These are phyloP conservation scores for Hyphantria cunea DNA, from an alignment of 1,140 invertebrate species.

Conservation along the genomic window DNA sequence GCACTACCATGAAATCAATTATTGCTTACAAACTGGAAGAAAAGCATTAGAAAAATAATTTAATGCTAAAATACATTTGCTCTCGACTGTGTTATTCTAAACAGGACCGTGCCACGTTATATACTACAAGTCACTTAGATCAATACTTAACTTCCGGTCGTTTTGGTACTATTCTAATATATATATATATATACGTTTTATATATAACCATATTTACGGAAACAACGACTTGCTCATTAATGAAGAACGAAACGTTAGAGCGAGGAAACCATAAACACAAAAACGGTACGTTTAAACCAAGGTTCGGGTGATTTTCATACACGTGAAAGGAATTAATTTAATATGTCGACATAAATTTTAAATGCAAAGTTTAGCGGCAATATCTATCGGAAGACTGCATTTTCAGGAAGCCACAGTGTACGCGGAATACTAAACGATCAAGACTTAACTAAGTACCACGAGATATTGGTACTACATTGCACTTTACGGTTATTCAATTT, in stretches of 20 bases:
- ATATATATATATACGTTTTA: constrained; percentile 29
- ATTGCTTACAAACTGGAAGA: constrained; percentile 75
- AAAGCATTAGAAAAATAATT: constrained; percentile 76
- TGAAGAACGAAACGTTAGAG: constrained; percentile 36
- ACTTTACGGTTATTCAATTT: constrained; percentile 61
- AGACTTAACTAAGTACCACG: constrained; percentile 73
- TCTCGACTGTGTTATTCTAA: constrained; percentile 55
- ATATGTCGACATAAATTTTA: constrained; percentile 65
- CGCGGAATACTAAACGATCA: constrained; percentile 71
- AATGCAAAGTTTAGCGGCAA: constrained; percentile 75
- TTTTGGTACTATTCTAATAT: constrained; percentile 35
- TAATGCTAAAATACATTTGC: constrained; percentile 59
- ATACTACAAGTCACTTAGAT: constrained; percentile 39
- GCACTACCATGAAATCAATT: constrained; percentile 77
- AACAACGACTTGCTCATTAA: constrained; percentile 51
- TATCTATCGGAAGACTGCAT: constrained; percentile 80
- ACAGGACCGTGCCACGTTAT: constrained; percentile 52
- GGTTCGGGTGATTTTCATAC: constrained; percentile 12
- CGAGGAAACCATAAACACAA: constrained; percentile 19
- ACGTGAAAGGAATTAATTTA: constrained; percentile 35
- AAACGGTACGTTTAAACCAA: constrained; percentile 22
- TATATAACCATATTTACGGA: constrained; percentile 24
- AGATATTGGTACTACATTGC: constrained; percentile 58
- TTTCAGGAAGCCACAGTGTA: constrained; percentile 78
- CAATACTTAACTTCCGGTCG: constrained; percentile 44